These are phyloP conservation scores for Hystrix brachyura DNA, from an alignment of 2,113 vertebrate species.

Conservation along the genomic window DNA sequence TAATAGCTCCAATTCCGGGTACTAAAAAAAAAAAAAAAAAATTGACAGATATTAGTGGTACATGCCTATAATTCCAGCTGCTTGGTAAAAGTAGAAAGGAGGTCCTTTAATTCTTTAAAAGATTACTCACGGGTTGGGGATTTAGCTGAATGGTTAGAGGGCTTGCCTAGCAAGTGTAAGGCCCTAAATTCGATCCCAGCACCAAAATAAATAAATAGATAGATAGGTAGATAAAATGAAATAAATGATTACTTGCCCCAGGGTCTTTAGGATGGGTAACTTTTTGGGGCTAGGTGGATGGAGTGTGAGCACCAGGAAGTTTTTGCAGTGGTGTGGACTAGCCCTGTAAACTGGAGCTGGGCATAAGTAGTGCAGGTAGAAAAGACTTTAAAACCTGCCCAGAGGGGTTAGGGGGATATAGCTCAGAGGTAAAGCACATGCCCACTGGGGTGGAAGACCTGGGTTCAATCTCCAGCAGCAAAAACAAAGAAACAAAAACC, in stretches of 20 bases:
- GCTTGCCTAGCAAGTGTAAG: too few relatives aligned
- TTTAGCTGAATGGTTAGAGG: too few relatives aligned
- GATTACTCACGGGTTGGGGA: not conserved
- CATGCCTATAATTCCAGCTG: too few relatives aligned
- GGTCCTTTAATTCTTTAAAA: not conserved
- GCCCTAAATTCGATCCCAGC: too few relatives aligned
- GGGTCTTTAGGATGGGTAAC: not conserved
- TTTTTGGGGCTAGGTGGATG: not conserved
- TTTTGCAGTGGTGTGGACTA: not conserved
- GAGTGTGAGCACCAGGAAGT: constrained; percentile 8
- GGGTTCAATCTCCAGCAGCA: not conserved
- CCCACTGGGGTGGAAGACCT: not conserved
- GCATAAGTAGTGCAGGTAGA: not conserved
- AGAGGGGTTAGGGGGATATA: not conserved
- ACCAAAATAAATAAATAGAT: too few relatives aligned
- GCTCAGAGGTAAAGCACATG: not conserved
- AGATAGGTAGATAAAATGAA: too few relatives aligned
- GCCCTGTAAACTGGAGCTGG: not conserved
- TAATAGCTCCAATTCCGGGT: too few relatives aligned
- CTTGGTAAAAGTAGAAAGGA: too few relatives aligned
- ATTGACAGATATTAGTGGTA: too few relatives aligned
- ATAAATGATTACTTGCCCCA: not conserved
- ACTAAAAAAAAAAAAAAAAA: too few relatives aligned
- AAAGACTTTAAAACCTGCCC: not conserved
- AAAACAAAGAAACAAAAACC: not conserved